Percentiles rank a stretch among this genome's conserved stretches.
These are phyloP conservation scores for Triplophysa yarkandensis DNA, from an alignment of 2,797 vertebrate genomes.

Conservation along the genomic window DNA sequence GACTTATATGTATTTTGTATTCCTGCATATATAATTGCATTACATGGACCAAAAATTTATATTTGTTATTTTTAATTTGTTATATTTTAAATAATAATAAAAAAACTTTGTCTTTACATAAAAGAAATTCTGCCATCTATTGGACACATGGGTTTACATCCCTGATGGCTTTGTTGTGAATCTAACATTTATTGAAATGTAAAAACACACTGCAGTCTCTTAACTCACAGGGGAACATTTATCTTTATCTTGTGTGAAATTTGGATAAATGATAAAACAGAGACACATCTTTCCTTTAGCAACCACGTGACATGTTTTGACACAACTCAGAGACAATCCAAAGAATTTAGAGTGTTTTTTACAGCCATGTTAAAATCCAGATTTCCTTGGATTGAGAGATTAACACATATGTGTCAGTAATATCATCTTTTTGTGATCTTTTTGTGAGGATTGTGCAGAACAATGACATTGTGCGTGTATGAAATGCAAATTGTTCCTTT, in stretches of 20 bases:
- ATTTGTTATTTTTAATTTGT: too few species aligned
- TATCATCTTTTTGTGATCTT: background rate
- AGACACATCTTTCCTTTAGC: background rate
- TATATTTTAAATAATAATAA: too few species aligned
- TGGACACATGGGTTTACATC: background rate
- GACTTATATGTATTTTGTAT: too few species aligned
- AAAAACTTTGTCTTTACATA: background rate
- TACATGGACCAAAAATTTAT: too few species aligned
- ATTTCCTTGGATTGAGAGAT: background rate
- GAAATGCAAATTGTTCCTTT: conserved; percentile 2
- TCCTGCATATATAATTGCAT: too few species aligned
- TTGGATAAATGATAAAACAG: background rate
- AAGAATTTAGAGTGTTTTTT: background rate
- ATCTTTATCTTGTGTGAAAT: background rate
- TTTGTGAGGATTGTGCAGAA: conserved; percentile 13
- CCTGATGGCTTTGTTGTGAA: background rate
- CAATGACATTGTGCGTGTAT: conserved; percentile 26
- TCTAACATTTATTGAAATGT: background rate
- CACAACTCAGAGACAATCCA: background rate
- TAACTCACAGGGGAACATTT: background rate
- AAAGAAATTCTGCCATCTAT: conserved; percentile 32
- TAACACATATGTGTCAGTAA: background rate
- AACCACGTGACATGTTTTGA: background rate
- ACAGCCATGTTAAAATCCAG: background rate
- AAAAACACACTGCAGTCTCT: background rate